Evolutionary conservation across 2,888 invertebrate species (phyloP).

Genomic region (Phortica magna): DNA sequence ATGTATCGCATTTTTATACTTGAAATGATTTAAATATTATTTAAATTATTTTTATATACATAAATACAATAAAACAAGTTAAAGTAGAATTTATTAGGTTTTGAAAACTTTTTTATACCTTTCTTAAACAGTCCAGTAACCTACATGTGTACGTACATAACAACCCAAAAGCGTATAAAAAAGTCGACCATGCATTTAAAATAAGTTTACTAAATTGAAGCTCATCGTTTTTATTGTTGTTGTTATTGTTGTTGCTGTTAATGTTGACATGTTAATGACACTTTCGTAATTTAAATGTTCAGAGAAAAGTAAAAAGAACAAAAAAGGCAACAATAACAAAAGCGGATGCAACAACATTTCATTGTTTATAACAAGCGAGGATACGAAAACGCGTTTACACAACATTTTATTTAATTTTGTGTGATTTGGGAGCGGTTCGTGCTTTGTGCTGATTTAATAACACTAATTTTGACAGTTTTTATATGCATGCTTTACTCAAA

Average conservation of each 20-base stretch:
- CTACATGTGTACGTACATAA: too few relatives aligned
- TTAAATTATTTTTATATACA: too few relatives aligned
- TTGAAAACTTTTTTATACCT: too few relatives aligned
- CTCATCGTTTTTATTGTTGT: background rate
- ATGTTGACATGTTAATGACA: constrained; percentile 72
- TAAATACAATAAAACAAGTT: too few relatives aligned
- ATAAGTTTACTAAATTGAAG: background rate
- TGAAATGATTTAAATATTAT: too few relatives aligned
- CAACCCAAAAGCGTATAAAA: background rate
- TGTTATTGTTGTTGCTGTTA: constrained; percentile 38
- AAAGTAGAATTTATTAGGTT: too few relatives aligned
- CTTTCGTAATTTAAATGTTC: constrained; percentile 60
- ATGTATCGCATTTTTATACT: too few relatives aligned
- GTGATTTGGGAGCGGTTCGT: constrained; percentile 8
- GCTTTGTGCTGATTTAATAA: background rate
- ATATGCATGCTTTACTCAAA: background rate
- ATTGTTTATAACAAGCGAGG: constrained; percentile 60
- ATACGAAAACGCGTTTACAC: constrained; percentile 42
- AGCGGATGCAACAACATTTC: constrained; percentile 66
- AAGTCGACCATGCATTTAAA: background rate
- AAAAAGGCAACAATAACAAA: constrained; percentile 52
- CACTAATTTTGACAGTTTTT: background rate
- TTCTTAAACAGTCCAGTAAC: too few relatives aligned
- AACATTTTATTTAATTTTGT: constrained; percentile 9
- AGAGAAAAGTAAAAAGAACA: constrained; percentile 44